phyloP scores from a whole-genome alignment of 2,113 vertebrate species.

The Reinhardtius hippoglossoides region DNA sequence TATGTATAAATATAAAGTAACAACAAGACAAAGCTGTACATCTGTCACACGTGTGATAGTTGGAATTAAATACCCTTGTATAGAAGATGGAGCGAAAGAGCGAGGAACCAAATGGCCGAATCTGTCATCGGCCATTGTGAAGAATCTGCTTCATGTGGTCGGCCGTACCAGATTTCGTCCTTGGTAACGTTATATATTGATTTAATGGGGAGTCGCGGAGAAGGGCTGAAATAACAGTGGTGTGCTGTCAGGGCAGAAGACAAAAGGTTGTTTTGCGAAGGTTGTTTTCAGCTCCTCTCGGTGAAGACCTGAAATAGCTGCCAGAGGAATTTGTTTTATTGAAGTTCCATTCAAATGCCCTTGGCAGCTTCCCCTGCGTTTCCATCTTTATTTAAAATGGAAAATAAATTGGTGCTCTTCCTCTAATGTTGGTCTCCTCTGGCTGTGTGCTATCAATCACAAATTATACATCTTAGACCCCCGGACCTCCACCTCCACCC shows the following conservation, averaged over 20 bases:
- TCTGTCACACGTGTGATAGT: slow-evolving; percentile 16
- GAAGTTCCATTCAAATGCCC: slow-evolving; percentile 84
- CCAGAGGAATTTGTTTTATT: slow-evolving; percentile 80
- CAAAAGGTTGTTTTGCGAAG: slow-evolving; percentile 76
- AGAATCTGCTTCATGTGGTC: slow-evolving; percentile 62
- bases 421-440: slow-evolving; percentile 61
- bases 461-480: slow-evolving; percentile 21
- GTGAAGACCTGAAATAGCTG: slow-evolving; percentile 75
- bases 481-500: neutral
- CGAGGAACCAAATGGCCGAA: slow-evolving; percentile 48
- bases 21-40: slow-evolving; percentile 17
- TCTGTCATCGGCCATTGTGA: slow-evolving; percentile 52
- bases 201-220: slow-evolving; percentile 68
- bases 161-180: slow-evolving; percentile 66
- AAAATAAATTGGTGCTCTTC: slow-evolving; percentile 78
- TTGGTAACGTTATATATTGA: slow-evolving; percentile 83
- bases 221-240: slow-evolving; percentile 75
- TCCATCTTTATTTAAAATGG: slow-evolving; percentile 86
- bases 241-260: slow-evolving; percentile 70
- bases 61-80: slow-evolving; percentile 39
- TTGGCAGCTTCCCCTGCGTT: slow-evolving; percentile 81
- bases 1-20: slow-evolving; percentile 14
- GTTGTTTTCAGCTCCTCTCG: slow-evolving; percentile 32
- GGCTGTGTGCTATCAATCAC: slow-evolving; percentile 79
- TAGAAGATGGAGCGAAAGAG: slow-evolving; percentile 33